phyloP scores from a whole-genome alignment of 2,113 vertebrate genomes.

The Eurystomus gularis region DNA sequence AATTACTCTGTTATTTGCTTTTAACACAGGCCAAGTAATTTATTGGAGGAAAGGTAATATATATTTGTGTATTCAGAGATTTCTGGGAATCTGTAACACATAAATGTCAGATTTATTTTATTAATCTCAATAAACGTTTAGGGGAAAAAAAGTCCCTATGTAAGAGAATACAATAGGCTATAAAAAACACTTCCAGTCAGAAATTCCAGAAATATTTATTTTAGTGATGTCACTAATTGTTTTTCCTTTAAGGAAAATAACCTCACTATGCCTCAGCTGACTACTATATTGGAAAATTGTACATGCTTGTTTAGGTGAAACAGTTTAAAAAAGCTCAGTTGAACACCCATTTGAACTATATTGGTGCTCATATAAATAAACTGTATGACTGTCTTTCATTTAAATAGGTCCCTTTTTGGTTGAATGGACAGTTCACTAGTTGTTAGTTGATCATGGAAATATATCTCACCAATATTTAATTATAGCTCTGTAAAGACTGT shows the following conservation, averaged over 20 bases:
- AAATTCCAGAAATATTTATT: neutral
- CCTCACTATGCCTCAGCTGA: neutral
- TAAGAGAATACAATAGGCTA: neutral
- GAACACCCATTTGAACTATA: neutral
- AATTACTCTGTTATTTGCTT: neutral
- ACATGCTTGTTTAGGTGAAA: neutral
- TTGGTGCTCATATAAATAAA: neutral
- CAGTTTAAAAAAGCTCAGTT: neutral
- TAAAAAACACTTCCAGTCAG: neutral
- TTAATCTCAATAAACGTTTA: neutral
- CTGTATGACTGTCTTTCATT: neutral
- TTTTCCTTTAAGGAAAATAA: neutral
- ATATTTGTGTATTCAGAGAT: neutral
- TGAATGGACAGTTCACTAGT: neutral
- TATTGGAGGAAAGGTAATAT: neutral
- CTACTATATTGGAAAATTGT: neutral
- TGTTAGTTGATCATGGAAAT: neutral
- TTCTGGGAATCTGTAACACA: neutral
- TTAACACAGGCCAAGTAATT: neutral
- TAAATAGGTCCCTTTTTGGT: neutral
- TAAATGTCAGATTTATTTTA: neutral
- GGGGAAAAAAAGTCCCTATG: accelerated
- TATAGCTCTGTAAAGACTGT: neutral
- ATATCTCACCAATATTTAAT: neutral
- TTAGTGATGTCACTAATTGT: neutral